Evolutionary conservation across 2,888 invertebrate species (phyloP), one percentile per base, ranked within the genome.

Genomic region (Aethes cnicana): DNA sequence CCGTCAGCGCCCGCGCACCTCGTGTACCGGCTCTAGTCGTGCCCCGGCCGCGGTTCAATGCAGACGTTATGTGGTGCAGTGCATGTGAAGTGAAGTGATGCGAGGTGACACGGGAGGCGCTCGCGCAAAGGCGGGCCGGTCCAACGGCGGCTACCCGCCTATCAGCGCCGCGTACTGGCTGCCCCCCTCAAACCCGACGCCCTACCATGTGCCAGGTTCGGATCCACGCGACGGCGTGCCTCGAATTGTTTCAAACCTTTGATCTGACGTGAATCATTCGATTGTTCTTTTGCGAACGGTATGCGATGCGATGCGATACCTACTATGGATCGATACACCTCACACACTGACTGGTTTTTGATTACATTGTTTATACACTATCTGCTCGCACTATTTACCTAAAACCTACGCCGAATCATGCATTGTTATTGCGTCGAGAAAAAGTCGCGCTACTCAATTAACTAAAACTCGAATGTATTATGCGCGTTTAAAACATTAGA

Each of bases 81-180:
- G 77, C 57, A 67, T 43, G 72, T 77, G 77, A 61, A 69, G 80
- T 80, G 74, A 72, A 77, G 81, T 74, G 74, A 89, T 88, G 89
- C 85, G 87, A 65, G 87, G 89, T 61, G 88, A 87, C 81, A 80
- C 87, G 73, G 88, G 83, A 72, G 87, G 83, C 68, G 81, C 80
- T 55, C 77, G 84, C 66, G 76, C 79, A 69, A 80, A 82, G 75
- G 70, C 76, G 68, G 74, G 75, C 69, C 68, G 74, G 61, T 73
- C 72, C 65, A 64, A 71, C 64, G 74, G 72, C 77, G 90, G 84
- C 85, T 95, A 95, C 90, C 95, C 95, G 78, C 92, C 95, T 69
- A 95, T 95, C 91, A 94, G 93, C 84, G 93, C 95, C 80, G 94
- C 95, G 77, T 95, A 95, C 88, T 95, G 95, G 95, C 93, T 95